These are phyloP conservation scores for Phrynocephalus guinanensis DNA, from an alignment of 2,797 vertebrate genomes.

Conservation along the genomic window DNA sequence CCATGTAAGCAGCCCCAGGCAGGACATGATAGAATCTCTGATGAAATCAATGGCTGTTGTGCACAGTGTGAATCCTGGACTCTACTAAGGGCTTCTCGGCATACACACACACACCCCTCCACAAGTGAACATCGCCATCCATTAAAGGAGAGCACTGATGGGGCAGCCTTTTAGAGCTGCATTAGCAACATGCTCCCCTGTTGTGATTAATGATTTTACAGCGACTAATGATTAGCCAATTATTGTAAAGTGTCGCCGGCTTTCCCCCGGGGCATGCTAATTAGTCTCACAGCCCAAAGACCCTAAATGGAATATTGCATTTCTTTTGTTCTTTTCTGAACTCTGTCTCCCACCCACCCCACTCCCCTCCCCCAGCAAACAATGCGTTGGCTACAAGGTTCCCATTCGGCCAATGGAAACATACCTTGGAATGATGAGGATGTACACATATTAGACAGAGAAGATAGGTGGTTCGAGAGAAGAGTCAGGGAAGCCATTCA, in stretches of 20 bases:
- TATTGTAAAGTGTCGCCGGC: slow-evolving; percentile 41
- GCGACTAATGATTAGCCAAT: slow-evolving; percentile 49
- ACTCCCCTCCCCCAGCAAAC: not conserved
- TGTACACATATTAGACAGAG: too few relatives aligned
- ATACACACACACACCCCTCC: not conserved
- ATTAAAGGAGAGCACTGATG: slow-evolving; percentile 25
- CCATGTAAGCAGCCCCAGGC: not conserved
- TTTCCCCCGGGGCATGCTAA: slow-evolving; percentile 32
- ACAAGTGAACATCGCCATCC: slow-evolving; percentile 31
- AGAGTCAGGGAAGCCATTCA: too few relatives aligned
- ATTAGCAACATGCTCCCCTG: slow-evolving; percentile 36
- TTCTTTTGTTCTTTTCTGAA: too few relatives aligned
- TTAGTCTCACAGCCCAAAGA: slow-evolving; percentile 7
- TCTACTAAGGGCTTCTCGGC: not conserved
- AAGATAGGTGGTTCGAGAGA: too few relatives aligned
- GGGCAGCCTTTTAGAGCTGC: slow-evolving; percentile 26
- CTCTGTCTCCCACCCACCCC: too few relatives aligned
- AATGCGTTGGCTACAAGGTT: not conserved
- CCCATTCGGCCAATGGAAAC: not conserved
- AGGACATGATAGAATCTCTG: too few relatives aligned
- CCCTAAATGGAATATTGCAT: not conserved
- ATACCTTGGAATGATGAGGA: not conserved
- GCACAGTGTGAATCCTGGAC: not conserved
- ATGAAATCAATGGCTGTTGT: not conserved
- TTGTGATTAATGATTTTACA: slow-evolving; percentile 47